Evolutionary conservation across 2,888 invertebrate genomes (phyloP).

Genomic region (Tolmerus cingulatus): DNA sequence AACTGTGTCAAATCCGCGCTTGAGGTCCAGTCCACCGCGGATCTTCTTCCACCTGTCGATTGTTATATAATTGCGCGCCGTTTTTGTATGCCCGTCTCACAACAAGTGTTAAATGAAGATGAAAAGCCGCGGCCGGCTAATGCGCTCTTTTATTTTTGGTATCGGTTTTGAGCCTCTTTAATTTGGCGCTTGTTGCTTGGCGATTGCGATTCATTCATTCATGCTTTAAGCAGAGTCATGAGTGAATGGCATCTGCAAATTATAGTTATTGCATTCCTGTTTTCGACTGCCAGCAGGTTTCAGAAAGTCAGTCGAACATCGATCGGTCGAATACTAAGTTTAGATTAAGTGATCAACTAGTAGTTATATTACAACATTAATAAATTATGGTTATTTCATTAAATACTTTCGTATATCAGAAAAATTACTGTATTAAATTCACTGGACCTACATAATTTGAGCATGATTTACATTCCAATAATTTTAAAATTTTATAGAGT

Average conservation of each 20-base stretch:
- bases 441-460: no score
- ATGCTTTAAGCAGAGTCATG: neutral
- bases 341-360: neutral
- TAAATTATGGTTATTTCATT: neutral
- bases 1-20: neutral
- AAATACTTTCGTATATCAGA: neutral
- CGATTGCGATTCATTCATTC: neutral
- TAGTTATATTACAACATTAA: neutral
- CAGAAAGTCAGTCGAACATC: neutral
- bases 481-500: no score
- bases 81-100: neutral
- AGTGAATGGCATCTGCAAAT: neutral
- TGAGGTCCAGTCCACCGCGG: neutral
- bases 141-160: neutral
- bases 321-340: neutral
- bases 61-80: neutral
- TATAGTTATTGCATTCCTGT: neutral
- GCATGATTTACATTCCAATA: no score
- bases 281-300: neutral
- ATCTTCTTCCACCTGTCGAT: neutral
- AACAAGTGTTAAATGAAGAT: neutral
- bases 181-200: neutral
- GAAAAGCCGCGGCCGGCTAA: neutral
- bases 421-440: no score
- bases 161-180: neutral